A percentile compares a stretch with the other conserved stretches of the same genome.
phyloP scores from a whole-genome alignment of 2,888 invertebrate species.

The Pseudococcus viburni region DNA sequence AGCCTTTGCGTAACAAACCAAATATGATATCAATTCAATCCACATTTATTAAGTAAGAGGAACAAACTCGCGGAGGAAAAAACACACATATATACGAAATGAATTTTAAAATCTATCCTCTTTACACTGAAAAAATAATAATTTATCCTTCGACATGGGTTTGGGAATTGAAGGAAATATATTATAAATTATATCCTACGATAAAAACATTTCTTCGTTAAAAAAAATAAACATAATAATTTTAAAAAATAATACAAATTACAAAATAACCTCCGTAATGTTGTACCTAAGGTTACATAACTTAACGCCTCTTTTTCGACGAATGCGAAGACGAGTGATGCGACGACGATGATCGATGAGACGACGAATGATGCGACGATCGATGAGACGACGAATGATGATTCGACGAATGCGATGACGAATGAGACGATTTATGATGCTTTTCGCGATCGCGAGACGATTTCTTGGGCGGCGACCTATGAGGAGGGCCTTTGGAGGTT shows the following conservation, averaged over 20 bases:
- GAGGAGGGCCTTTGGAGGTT: slow-evolving; percentile 72
- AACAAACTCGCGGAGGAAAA: too few species aligned
- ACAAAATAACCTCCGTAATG: not conserved
- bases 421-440: slow-evolving; percentile 29
- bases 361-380: slow-evolving; percentile 20
- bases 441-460: slow-evolving; percentile 25
- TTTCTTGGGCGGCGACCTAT: slow-evolving; percentile 19
- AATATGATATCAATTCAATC: too few species aligned
- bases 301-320: not conserved
- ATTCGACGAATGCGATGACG: slow-evolving; percentile 8
- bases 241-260: not conserved
- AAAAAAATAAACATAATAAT: slow-evolving; percentile 1
- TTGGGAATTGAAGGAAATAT: too few species aligned
- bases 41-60: too few species aligned
- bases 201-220: not conserved
- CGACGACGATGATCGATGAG: not conserved
- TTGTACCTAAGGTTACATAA: not conserved
- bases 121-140: too few species aligned
- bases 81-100: too few species aligned
- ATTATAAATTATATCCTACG: too few species aligned
- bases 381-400: not conserved
- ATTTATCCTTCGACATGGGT: too few species aligned
- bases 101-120: too few species aligned
- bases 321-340: not conserved
- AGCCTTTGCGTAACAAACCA: too few species aligned